Conservation (phyloP, 2,888 invertebrate genomes). For the Ceraclea dissimilis region DNA sequence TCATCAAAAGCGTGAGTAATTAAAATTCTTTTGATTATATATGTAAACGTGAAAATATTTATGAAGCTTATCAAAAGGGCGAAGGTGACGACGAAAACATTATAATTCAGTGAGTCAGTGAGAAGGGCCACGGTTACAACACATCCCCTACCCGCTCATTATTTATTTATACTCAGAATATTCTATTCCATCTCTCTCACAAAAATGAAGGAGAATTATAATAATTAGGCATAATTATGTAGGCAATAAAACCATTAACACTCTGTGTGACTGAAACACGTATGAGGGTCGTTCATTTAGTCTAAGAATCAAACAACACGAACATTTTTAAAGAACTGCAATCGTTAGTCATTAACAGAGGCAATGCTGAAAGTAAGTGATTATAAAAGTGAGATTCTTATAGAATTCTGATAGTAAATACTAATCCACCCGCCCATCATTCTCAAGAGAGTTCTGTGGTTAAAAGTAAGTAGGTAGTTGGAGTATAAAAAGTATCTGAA, state of each 20-base stretch:
- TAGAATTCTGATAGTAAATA: too few relatives aligned
- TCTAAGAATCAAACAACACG: too few relatives aligned
- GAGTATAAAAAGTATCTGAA: slow-evolving; percentile 13
- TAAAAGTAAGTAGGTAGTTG: too few relatives aligned
- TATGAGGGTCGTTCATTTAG: too few relatives aligned
- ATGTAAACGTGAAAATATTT: background rate
- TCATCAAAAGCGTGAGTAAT: background rate
- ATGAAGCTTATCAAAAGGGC: background rate
- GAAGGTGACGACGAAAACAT: background rate
- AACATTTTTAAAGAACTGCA: too few relatives aligned
- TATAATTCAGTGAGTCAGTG: background rate
- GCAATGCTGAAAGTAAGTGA: too few relatives aligned
- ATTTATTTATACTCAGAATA: background rate
- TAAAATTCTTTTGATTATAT: background rate
- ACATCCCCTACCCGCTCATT: background rate
- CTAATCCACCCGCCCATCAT: too few relatives aligned
- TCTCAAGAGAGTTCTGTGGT: background rate
- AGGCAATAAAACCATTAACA: too few relatives aligned
- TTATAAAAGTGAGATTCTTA: too few relatives aligned
- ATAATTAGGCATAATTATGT: too few relatives aligned
- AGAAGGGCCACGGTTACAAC: background rate
- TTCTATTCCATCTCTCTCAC: background rate
- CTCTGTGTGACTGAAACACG: too few relatives aligned
- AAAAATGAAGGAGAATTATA: background rate
- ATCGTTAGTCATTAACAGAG: too few relatives aligned